A percentile compares a stretch with the other conserved stretches of the same genome.
Conservation (phyloP, 1,140 invertebrate species). For the Leptinotarsa undecemlineata region DNA sequence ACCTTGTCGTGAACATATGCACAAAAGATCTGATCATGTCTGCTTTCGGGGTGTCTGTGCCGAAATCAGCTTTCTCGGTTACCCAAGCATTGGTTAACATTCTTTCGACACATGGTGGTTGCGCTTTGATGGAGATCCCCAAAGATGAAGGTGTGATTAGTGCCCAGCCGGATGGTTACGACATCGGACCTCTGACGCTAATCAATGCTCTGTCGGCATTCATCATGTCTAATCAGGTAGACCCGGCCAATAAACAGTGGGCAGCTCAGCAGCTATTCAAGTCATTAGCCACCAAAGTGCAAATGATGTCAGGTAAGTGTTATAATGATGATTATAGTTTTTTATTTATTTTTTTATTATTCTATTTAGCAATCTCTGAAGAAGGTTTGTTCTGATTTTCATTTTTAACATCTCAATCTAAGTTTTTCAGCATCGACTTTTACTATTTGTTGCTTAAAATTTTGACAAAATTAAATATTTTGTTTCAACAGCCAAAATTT, state of each 20-base stretch:
- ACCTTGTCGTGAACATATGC: conserved; percentile 65
- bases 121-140: conserved; percentile 53
- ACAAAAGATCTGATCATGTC: conserved; percentile 63
- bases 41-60: conserved; percentile 42
- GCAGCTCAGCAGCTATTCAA: conserved; percentile 63
- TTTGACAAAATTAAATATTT: no score
- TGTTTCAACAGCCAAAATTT: no score
- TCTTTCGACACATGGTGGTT: conserved; percentile 57
- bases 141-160: conserved; percentile 50
- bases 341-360: no score
- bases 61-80: conserved; percentile 59
- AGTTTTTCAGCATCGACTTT: no score
- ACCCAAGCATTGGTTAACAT: conserved; percentile 66
- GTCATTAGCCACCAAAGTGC: conserved; percentile 49
- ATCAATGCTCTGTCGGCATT: conserved; percentile 69
- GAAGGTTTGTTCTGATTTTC: no score
- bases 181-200: conserved; percentile 58
- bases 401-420: no score
- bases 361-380: no score
- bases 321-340: no score
- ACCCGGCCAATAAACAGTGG: conserved; percentile 61
- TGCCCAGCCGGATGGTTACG: conserved; percentile 38
- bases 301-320: conserved; percentile 39
- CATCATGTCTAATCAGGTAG: conserved; percentile 58
- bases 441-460: no score